Evolutionary conservation across 2,797 vertebrate genomes (phyloP), one percentile per base, ranked within the genome.

Genomic region (Rhinatrema bivittatum): DNA sequence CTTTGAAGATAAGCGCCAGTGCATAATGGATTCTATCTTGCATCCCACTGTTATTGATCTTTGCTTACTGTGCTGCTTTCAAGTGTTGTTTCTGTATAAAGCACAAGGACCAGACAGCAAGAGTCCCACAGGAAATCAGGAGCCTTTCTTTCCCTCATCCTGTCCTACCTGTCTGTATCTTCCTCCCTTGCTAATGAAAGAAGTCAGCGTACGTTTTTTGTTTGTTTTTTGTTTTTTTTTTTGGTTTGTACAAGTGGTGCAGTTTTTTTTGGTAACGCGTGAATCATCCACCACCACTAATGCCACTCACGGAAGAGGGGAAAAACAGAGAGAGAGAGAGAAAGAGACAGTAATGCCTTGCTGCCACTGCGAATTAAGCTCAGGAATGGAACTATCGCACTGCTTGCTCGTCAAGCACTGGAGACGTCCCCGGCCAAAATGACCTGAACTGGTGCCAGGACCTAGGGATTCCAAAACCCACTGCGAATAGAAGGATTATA

Each of bases 171-270:
- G 68, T 46, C 28, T 48, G 46, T 42, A 39, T 50, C n/a, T n/a
- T n/a, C 46, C 50, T 43, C 34, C 15, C n/a, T 33, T 22, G 20
- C 37, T 32, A 54, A 48, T 50, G 37, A 60, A 46, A 46, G 32
- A 32, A 24, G 11, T 23, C 36, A 53, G 46, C 19, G 24, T 29
- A 30, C 39, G 31, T 34, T 48, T 55, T 30, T 32, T 13, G 53
- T 65, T 21, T 50, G 48, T 15, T 25, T 50, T n/a, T n/a, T n/a
- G 31, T 34, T 48, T 55, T 30, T 32, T 13, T 53, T 65, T 21
- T 50, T n/a, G n/a, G n/a, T n/a, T n/a, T n/a, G n/a, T n/a, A n/a
- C n/a, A n/a, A n/a, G n/a, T n/a, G n/a, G n/a, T n/a, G n/a, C n/a
- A n/a, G 48, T 15, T 25, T 50, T 28, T 0, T 5, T 13, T 51